phyloP scores from a whole-genome alignment of 2,797 vertebrate genomes.

The Trematomus bernacchii region DNA sequence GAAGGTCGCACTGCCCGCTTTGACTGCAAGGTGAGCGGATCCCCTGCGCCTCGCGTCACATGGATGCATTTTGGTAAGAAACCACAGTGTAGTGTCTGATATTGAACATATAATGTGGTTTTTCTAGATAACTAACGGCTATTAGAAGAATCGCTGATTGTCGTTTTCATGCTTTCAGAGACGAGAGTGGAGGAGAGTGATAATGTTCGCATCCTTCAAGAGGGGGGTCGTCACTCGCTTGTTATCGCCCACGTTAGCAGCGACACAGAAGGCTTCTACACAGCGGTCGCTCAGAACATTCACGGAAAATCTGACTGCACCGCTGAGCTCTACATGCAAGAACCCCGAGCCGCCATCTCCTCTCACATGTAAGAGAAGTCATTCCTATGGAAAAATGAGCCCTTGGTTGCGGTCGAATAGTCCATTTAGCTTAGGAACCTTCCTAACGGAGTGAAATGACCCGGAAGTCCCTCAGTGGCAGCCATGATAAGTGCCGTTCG shows the following conservation, averaged over 20 bases:
- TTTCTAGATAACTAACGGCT: neutral
- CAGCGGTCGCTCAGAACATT: slow-evolving; percentile 85
- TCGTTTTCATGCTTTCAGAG: slow-evolving; percentile 76
- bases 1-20: slow-evolving; percentile 92
- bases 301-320: slow-evolving; percentile 90
- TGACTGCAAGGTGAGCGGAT: slow-evolving; percentile 96
- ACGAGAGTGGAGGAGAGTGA: slow-evolving; percentile 88
- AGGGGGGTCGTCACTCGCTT: slow-evolving; percentile 90
- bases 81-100: neutral
- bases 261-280: slow-evolving; percentile 92
- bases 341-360: slow-evolving; percentile 88
- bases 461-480: no score
- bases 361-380: slow-evolving; percentile 90
- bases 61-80: slow-evolving; percentile 95
- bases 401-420: no score
- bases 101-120: neutral
- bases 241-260: slow-evolving; percentile 88
- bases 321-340: slow-evolving; percentile 93
- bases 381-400: slow-evolving; percentile 5
- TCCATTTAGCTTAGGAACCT: no score
- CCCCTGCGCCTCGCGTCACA: slow-evolving; percentile 86
- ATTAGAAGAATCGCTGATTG: neutral
- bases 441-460: no score
- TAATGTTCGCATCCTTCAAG: slow-evolving; percentile 84
- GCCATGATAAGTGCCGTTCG: no score